A percentile compares a stretch with the other conserved stretches of the same genome.
phyloP scores from a whole-genome alignment of 1,140 invertebrate species.

The roundworm (Caenorhabditis elegans) region WBcel235 BX284604.4:5097001-5097500 shows the following conservation, averaged over 20 bases:
- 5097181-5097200: too few species aligned
- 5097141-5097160: neutral
- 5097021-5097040: neutral
- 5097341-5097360: too few species aligned
- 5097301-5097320: conserved; percentile 30
- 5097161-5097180: neutral
- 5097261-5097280: conserved; percentile 9
- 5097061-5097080: conserved; percentile 29
- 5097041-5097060: conserved; percentile 25
- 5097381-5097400: conserved; percentile 28
- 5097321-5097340: neutral
- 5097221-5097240: neutral
- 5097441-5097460: neutral
- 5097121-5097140: neutral
- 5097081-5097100: neutral
- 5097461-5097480: neutral
- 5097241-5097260: conserved; percentile 27
- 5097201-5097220: too few species aligned
- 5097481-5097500: too few species aligned
- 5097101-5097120: neutral
- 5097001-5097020: neutral
- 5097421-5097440: neutral
- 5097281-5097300: conserved; percentile 38
- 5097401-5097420: conserved; percentile 10
- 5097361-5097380: neutral